These are phyloP conservation scores for Thryonomys swinderianus DNA, from an alignment of 2,113 vertebrate species.

Conservation along the genomic window DNA sequence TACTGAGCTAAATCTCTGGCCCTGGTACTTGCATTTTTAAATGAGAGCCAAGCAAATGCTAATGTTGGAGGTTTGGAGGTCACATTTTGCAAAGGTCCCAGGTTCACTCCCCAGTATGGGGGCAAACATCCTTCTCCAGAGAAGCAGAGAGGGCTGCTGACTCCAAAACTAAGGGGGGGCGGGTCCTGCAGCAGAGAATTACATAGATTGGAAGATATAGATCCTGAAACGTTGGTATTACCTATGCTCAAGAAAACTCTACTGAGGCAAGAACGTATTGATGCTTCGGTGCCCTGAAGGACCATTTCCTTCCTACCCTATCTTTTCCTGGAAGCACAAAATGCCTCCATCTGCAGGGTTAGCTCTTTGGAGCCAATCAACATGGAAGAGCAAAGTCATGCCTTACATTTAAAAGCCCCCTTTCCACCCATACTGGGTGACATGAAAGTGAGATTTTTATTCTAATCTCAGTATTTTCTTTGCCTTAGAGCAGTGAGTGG, in stretches of 20 bases:
- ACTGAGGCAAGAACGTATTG: not conserved
- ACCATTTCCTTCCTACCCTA: not conserved
- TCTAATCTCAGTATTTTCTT: slow-evolving; percentile 2
- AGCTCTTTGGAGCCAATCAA: not conserved
- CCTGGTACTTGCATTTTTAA: slow-evolving; percentile 39
- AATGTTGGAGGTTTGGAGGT: not conserved
- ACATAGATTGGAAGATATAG: not conserved
- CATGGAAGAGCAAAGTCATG: not conserved
- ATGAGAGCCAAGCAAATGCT: not conserved
- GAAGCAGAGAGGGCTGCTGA: slow-evolving; percentile 27
- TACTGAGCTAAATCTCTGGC: no score
- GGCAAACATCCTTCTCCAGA: not conserved
- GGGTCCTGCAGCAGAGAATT: slow-evolving; percentile 8
- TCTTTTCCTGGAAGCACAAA: slow-evolving; percentile 4
- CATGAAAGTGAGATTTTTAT: not conserved
- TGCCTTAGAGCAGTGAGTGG: not conserved
- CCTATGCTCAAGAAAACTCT: slow-evolving; percentile 24
- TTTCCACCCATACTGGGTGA: not conserved
- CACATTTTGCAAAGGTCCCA: not conserved
- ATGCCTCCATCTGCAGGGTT: not conserved
- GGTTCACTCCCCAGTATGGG: not conserved
- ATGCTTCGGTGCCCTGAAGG: not conserved
- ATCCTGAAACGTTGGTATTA: not conserved
- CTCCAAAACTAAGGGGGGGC: slow-evolving; percentile 30
- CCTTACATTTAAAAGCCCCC: not conserved